phyloP scores from a whole-genome alignment of 1,140 invertebrate species.

The Thaumetopoea pityocampa region DNA sequence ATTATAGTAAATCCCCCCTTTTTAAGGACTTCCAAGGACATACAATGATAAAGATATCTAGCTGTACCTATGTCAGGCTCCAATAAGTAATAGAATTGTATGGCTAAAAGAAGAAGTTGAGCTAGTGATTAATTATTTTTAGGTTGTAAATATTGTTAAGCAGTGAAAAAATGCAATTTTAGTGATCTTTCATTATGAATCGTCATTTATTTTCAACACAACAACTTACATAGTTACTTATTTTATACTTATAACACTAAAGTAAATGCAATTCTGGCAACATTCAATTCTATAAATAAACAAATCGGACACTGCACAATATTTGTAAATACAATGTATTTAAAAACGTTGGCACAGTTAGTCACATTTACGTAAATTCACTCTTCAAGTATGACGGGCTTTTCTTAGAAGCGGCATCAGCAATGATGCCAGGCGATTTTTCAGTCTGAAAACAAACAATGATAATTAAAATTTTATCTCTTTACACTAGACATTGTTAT shows the following conservation, averaged over 20 bases:
- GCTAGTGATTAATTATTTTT: no score
- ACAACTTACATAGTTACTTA: constrained; percentile 46
- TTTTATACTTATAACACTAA: constrained; percentile 34
- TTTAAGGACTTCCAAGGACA: no score
- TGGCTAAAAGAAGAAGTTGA: no score
- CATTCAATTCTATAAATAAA: constrained; percentile 4
- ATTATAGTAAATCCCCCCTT: no score
- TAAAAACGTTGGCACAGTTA: constrained; percentile 3
- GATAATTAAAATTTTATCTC: constrained; percentile 3
- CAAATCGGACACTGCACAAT: not conserved
- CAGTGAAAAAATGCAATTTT: constrained; percentile 31
- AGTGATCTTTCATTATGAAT: constrained; percentile 72
- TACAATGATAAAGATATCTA: no score
- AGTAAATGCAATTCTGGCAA: constrained; percentile 51
- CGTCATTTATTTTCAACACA: constrained; percentile 69
- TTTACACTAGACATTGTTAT: no score
- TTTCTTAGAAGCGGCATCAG: constrained; percentile 53
- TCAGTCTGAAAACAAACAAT: constrained; percentile 52
- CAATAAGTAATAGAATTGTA: no score
- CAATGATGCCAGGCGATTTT: constrained; percentile 49
- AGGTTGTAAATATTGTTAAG: no score
- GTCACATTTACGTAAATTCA: constrained; percentile 15
- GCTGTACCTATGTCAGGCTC: no score
- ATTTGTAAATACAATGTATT: not conserved
- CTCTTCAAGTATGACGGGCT: constrained; percentile 49